Base-by-base conservation (phyloP, 1,140 invertebrate species). In the Drosophila pachea region DNA sequence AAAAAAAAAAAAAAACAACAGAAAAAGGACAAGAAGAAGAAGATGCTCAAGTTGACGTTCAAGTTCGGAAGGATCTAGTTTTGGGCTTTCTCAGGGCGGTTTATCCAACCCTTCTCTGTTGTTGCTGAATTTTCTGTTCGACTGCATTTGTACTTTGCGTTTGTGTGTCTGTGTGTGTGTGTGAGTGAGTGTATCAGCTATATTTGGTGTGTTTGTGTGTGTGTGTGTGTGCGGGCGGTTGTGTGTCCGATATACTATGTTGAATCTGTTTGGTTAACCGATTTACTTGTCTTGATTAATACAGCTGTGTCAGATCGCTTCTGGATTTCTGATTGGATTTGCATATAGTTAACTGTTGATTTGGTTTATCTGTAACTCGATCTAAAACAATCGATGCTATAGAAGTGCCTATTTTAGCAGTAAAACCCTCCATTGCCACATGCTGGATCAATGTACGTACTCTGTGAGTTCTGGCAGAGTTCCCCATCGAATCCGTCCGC, bases 401-500 rank as follows among this genome's bases (percentile, higher is more conserved):
- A 89, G 88, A 89, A 88, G 76, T 87, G 82, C 88, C 88, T 88
- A 88, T 89, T 89, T 89, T 89, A 89, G 88, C 89, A 89, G 84
- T 89, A 89, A 89, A 52, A 88, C 79, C 81, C 84, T 87, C 88
- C 89, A 59, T 72, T 47, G 86, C 78, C 82, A 86, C 73, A 75
- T 71, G 87, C 73, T 83, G 73, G 65, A 70, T 78, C 75, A 78
- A 67, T 81, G 87, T 89, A 89, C 89, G 73, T 89, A 89, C 88
- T 89, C 69, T 82, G 78, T 74, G 90, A 74, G 66, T 67, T 93
- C 90, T 95, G 94, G 91, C 95, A 97, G 78, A 94, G 92, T 89
- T 93, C 92, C 83, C 95, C 95, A 87, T 92, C 93, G 92, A 93
- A 96, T 76, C 94, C 95, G 88, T 95, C 94, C 74, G 94, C 93